Base-by-base conservation (phyloP, 2,113 vertebrate species). In the Catagonus wagneri region DNA sequence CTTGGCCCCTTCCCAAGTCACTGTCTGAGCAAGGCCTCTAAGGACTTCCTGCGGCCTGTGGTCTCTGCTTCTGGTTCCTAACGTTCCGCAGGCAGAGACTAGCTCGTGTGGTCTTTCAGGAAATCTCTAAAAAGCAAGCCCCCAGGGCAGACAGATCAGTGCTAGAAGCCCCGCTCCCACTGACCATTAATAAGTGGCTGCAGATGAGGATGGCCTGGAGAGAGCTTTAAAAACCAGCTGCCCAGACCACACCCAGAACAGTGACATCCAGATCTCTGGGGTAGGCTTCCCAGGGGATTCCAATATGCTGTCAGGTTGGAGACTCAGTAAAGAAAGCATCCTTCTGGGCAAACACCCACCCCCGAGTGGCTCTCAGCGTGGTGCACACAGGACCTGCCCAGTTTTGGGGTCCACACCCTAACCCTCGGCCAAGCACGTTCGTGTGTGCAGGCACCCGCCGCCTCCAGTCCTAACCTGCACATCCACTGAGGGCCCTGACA, bases 361-460 rank as follows among this genome's bases (percentile, higher is more conserved):
- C 14, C 2, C 50, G 1, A 10, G 54, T 1, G 50, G 36, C 32
- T 63, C 34, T 78, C 2, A 36, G 44, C 34, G 12, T 4, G 27
- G 54, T 7, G 7, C 56, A 39, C 2, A 5, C 15, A 1, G 65
- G 60, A 23, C 27, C 4, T 0, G n/a, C 52, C 32, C 9, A 36
- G 27, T 25, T 20, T 83, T 58, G 7, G 29, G 6, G 29, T 34
- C 63, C 44, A 44, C 0, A 1, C 54, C 17, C 0, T 0, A 32
- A 9, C 17, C 81, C 27, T 19, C 34, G 8, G 34, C 5, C 83
- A 11, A 17, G 22, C 36, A 4, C 25, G 16, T 89, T 10, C 11
- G 23, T 27, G 39, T 16, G 34, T 32, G 44, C 23, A 7, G 8
- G 27, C 22, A 32, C 1, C 14, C 10, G 4, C 22, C 22, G 17